Percentiles rank a stretch among this genome's conserved stretches.
Evolutionary conservation across 2,797 vertebrate species (phyloP).

Genomic region (Gymnocypris eckloni): DNA sequence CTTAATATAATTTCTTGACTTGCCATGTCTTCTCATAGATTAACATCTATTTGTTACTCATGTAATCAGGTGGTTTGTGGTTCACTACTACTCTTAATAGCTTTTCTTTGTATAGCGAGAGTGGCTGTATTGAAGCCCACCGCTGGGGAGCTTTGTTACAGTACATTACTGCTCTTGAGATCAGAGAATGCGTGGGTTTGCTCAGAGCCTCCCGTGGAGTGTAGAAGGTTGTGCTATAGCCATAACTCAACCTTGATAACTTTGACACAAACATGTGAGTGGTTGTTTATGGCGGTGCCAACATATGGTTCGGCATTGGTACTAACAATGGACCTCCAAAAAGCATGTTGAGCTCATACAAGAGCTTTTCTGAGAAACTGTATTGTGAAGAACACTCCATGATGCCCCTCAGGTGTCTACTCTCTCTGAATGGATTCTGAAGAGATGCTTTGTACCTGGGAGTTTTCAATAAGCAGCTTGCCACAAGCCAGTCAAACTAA

Average conservation of each 20-base stretch:
- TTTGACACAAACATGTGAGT: conserved; percentile 1
- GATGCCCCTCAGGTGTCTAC: not conserved
- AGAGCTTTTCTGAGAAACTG: not conserved
- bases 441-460: not conserved
- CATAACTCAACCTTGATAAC: not conserved
- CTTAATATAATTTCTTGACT: not conserved
- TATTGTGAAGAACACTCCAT: not conserved
- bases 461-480: not conserved
- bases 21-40: conserved; percentile 1
- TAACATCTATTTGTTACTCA: not conserved
- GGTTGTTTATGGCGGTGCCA: not conserved
- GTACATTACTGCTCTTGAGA: conserved; percentile 29
- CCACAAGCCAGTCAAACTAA: not conserved
- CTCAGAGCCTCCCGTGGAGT: not conserved
- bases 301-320: not conserved
- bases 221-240: not conserved
- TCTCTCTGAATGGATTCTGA: conserved; percentile 6
- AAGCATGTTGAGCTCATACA: not conserved
- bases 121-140: conserved; percentile 28
- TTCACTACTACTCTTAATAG: conserved; percentile 9
- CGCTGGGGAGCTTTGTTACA: conserved; percentile 25
- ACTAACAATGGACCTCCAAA: not conserved
- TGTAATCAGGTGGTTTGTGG: conserved; percentile 16
- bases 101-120: conserved; percentile 32
- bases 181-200: conserved; percentile 28